These are phyloP conservation scores for Pleuronectes platessa DNA, from an alignment of 2,113 vertebrate genomes.

Conservation along the genomic window DNA sequence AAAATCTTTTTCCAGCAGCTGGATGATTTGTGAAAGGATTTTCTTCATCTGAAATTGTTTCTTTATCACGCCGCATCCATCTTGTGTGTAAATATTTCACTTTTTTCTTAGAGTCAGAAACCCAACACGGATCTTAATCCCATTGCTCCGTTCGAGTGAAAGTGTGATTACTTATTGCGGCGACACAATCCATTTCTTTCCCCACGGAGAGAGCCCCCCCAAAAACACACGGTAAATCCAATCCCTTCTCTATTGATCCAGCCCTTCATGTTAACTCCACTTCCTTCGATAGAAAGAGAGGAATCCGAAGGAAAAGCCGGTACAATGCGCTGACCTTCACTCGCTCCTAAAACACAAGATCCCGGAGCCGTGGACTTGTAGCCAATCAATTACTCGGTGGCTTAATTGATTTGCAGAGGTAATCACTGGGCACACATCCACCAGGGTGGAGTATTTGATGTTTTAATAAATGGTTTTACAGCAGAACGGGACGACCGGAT, in stretches of 20 bases:
- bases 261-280: constrained; percentile 40
- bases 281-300: constrained; percentile 30
- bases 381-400: constrained; percentile 68
- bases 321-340: constrained; percentile 64
- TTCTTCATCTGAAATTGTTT: constrained; percentile 1
- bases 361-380: constrained; percentile 44
- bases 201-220: constrained; percentile 15
- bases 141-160: constrained; percentile 4
- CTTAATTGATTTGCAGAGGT: constrained; percentile 76
- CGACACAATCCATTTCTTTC: constrained; percentile 27
- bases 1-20: neutral
- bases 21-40: neutral
- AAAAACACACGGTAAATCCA: constrained; percentile 46
- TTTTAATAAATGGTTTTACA: constrained; percentile 76
- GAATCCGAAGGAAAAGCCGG: constrained; percentile 38
- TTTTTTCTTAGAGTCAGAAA: constrained; percentile 1
- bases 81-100: neutral
- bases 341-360: constrained; percentile 57
- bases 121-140: constrained; percentile 9
- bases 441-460: constrained; percentile 62
- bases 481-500: constrained; percentile 60
- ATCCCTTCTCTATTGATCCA: constrained; percentile 59
- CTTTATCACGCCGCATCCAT: constrained; percentile 4
- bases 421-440: constrained; percentile 68
- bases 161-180: constrained; percentile 31